These are phyloP conservation scores for Corythaixoides concolor DNA, from an alignment of 2,113 vertebrate species.

Conservation along the genomic window DNA sequence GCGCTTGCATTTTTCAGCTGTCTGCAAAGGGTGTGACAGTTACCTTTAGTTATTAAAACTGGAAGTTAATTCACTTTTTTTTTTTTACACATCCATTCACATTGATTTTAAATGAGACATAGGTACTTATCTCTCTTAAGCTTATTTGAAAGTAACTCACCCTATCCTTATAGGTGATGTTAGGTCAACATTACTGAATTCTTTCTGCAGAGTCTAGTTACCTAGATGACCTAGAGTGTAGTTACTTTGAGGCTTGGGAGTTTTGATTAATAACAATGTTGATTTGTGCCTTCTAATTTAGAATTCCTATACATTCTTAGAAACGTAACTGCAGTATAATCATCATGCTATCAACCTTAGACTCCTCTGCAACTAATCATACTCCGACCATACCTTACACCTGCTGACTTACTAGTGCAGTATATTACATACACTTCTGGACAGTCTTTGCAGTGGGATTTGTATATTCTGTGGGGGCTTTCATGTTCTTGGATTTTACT, in stretches of 20 bases:
- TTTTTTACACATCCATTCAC: not conserved
- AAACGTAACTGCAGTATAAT: not conserved
- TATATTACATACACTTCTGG: not conserved
- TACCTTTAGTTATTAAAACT: not conserved
- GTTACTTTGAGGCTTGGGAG: not conserved
- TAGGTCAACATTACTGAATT: not conserved
- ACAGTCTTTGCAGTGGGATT: not conserved
- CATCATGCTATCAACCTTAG: not conserved
- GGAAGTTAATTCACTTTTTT: not conserved
- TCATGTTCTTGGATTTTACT: not conserved
- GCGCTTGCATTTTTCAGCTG: not conserved
- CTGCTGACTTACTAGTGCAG: not conserved
- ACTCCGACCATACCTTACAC: not conserved
- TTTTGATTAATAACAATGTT: not conserved
- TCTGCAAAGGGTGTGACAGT: not conserved
- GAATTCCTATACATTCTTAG: not conserved
- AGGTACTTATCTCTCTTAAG: not conserved
- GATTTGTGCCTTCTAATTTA: not conserved
- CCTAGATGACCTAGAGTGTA: not conserved
- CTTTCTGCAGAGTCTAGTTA: not conserved
- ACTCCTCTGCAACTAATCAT: not conserved
- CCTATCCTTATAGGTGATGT: not conserved
- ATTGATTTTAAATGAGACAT: not conserved
- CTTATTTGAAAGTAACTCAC: not conserved
- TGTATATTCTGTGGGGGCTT: not conserved